Evolutionary conservation across 2,888 invertebrate species (phyloP), one percentile per base, ranked within the genome.

Genomic region (Drosophila limbata): DNA sequence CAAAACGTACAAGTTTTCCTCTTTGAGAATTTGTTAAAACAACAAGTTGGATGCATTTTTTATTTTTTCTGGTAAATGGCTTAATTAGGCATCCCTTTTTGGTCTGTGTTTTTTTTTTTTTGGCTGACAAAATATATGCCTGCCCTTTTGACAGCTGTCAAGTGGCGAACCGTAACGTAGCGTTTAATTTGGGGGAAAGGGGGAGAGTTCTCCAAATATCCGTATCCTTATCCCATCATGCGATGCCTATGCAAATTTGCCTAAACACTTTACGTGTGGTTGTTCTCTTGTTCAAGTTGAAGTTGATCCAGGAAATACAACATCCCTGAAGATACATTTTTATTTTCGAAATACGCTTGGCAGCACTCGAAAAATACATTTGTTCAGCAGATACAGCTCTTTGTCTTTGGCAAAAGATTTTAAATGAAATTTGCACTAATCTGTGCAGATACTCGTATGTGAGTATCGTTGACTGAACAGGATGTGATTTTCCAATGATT

Each of bases 401-500:
- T 10, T 37, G 31, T 28, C 19, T 50, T 33, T 61, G 40, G 33
- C 13, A 15, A 19, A 25, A 13, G 19, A 48, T 56, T 21, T 48
- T 66, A 84, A 85, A 85, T 85, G 70, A 74, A 81, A 87, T 85
- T 85, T 85, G 84, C 81, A 81, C 70, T 84, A 85, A 85, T 88
- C 85, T 76, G 51, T 62, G 61, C 48, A 48, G 28, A 28, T 28
- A 28, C 28, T 37, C 67, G 69, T 61, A 62, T 65, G 64, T 61
- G 69, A 33, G 61, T 33, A 62, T 53, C 61, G 35, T 45, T 44
- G 33, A 62, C 73, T 87, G 84, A 89, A 83, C 88, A 91, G 90
- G 90, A 90, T 89, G 90, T 78, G 88, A 91, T 91, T 91, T 91
- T 91, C 91, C 90, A 89, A 90, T 91, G 91, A 91, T 90, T 91